Evolutionary conservation across 2,797 vertebrate species (phyloP), one percentile per base, ranked within the genome.

Genomic region (Serranus cabrilla): DNA sequence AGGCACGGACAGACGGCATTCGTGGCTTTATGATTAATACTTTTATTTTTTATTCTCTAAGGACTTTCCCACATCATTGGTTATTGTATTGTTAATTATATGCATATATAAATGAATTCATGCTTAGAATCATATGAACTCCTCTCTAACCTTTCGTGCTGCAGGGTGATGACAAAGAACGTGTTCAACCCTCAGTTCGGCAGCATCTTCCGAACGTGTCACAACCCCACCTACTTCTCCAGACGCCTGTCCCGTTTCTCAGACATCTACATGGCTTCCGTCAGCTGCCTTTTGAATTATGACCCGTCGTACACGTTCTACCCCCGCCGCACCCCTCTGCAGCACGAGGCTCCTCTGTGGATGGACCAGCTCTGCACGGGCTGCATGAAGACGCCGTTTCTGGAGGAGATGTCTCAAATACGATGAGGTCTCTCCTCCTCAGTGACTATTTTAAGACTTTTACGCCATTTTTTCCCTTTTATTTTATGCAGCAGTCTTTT

Each of bases 331-430:
- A 96, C 95, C 0, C 96, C 96, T 2, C 91, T 97, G 81, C 96
- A 97, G 86, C 96, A 96, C 2, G 96, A 97, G 83, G 95, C 96
- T 1, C 96, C 96, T 0, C 93, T 97, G 63, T 97, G 96, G 96
- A 96, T 97, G 95, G 96, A 97, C 79, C 96, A 97, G 87, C 96
- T 97, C 1, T 97, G 96, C 90, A 96, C 95, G 0, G 95, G 96
- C 81, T 96, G 95, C 91, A 93, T 94, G 94, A 96, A 96, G 86
- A 96, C 94, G 0, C 96, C 96, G 6, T 94, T 94, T 62, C 83
- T 95, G 77, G 96, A 96, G 31, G 95, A 96, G 71, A 97, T 96
- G 95, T 91, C 96, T 23, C 93, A 93, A 69, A 96, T 96, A 62
- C 93, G 96, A 90, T 97, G 93, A 94, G 82, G 71, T 42, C 61